Conservation (phyloP, 2,888 invertebrate genomes). For the Dioctria linearis region DNA sequence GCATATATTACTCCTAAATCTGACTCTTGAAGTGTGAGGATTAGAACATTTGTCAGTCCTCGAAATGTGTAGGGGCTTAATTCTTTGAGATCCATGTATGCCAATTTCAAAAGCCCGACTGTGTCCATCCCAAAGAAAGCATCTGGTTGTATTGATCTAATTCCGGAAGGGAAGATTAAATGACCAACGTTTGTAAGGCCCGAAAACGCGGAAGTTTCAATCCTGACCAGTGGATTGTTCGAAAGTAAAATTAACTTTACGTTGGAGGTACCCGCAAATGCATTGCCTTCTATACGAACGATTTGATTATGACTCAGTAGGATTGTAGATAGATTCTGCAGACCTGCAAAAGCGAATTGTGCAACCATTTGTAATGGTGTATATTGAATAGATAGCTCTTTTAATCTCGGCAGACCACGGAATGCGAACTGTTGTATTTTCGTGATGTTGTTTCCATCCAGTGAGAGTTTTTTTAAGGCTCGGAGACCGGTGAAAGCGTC, state of each 20-base stretch:
- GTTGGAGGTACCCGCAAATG: constrained; percentile 90
- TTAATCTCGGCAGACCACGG: constrained; percentile 83
- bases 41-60: constrained; percentile 82
- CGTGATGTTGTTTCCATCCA: constrained; percentile 91
- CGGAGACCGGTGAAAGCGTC: constrained; percentile 88
- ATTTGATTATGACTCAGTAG: constrained; percentile 81
- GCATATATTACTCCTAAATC: constrained; percentile 83
- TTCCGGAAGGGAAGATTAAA: constrained; percentile 87
- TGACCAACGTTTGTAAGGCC: constrained; percentile 87
- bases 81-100: constrained; percentile 86
- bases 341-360: constrained; percentile 86
- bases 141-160: constrained; percentile 82
- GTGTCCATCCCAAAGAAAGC: constrained; percentile 87
- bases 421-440: constrained; percentile 89
- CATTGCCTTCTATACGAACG: constrained; percentile 80
- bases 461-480: constrained; percentile 84
- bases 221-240: constrained; percentile 86
- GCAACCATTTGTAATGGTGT: constrained; percentile 87
- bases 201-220: constrained; percentile 87
- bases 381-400: constrained; percentile 87
- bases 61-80: constrained; percentile 82
- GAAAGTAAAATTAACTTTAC: constrained; percentile 85
- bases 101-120: constrained; percentile 85
- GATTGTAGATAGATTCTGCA: constrained; percentile 84
- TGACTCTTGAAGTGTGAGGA: constrained; percentile 85